Evolutionary conservation across 2,888 invertebrate species (phyloP).

Genomic region (Xestia c-nigrum): DNA sequence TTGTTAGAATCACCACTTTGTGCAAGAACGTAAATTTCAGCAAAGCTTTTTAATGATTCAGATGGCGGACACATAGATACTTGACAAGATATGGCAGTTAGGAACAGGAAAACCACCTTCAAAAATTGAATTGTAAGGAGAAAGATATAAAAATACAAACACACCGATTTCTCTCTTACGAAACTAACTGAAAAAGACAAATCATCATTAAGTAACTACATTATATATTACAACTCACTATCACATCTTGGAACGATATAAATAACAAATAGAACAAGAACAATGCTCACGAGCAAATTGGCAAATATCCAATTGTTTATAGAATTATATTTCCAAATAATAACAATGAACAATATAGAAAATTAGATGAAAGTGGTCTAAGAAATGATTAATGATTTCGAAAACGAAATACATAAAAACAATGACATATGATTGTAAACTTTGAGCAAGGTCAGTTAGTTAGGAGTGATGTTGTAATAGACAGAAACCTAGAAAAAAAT

Average conservation of each 20-base stretch:
- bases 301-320: slow-evolving; percentile 27
- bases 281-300: slow-evolving; percentile 50
- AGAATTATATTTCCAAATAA: slow-evolving; percentile 30
- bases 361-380: slow-evolving; percentile 31
- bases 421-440: not conserved
- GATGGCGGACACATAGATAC: too few relatives aligned
- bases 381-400: slow-evolving; percentile 29
- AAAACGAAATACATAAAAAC: slow-evolving; percentile 15
- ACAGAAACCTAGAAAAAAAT: not conserved
- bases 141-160: not conserved
- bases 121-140: not conserved
- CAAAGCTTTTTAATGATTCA: not conserved
- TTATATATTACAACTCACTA: slow-evolving; percentile 51
- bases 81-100: not conserved
- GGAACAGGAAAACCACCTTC: not conserved
- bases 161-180: slow-evolving; percentile 36
- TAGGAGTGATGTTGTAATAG: slow-evolving; percentile 2
- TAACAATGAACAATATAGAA: slow-evolving; percentile 10
- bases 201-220: slow-evolving; percentile 42
- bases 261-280: slow-evolving; percentile 46
- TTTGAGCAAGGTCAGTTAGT: slow-evolving; percentile 7
- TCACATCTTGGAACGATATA: slow-evolving; percentile 39
- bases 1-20: not conserved
- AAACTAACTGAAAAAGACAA: slow-evolving; percentile 31
- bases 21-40: not conserved